A percentile compares a stretch with the other conserved stretches of the same genome.
phyloP scores from a whole-genome alignment of 2,113 vertebrate species.

The Nyctibius bracteatus region DNA sequence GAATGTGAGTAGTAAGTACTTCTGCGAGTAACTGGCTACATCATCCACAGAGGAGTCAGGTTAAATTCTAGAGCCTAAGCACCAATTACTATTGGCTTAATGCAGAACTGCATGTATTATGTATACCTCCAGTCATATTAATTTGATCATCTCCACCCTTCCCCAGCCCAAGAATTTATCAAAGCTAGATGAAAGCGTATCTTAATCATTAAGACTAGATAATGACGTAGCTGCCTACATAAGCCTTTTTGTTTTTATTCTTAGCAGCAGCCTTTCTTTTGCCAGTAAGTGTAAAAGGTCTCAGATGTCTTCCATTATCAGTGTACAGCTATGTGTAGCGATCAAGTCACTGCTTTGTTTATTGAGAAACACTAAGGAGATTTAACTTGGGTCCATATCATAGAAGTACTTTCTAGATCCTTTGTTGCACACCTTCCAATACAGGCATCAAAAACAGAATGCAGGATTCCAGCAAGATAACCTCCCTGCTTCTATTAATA shows the following conservation, averaged over 20 bases:
- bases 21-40: background rate
- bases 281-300: background rate
- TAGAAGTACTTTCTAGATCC: background rate
- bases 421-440: background rate
- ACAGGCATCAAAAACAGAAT: background rate
- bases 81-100: background rate
- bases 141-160: background rate
- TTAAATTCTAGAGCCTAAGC: background rate
- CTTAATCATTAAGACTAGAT: background rate
- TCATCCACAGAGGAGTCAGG: background rate
- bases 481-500: background rate
- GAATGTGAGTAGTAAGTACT: background rate
- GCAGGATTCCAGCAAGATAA: background rate
- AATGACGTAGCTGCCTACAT: background rate
- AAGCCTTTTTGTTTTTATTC: background rate
- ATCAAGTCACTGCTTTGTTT: background rate
- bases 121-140: background rate
- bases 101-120: background rate
- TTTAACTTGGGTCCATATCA: background rate
- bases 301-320: background rate
- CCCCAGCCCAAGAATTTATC: background rate
- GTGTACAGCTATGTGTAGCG: background rate
- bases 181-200: background rate
- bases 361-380: background rate
- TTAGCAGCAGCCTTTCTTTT: background rate